phyloP scores from a whole-genome alignment of 2,113 vertebrate genomes.

The Hyperopisus bebe region DNA sequence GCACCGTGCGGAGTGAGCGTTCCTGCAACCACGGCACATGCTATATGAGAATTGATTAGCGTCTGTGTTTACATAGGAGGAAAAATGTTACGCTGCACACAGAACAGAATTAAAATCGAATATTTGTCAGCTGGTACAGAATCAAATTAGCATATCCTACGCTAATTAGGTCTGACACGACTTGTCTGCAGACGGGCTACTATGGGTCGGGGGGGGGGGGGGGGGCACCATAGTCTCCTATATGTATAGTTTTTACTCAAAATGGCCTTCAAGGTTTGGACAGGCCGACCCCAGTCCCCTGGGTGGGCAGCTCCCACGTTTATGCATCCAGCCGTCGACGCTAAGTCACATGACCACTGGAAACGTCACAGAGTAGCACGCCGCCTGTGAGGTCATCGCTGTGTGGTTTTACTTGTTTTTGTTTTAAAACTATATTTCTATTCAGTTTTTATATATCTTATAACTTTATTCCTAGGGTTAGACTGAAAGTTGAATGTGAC shows the following conservation, averaged over 20 bases:
- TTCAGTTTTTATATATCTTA: background rate
- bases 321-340: background rate
- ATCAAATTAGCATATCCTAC: constrained; percentile 44
- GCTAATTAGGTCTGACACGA: constrained; percentile 39
- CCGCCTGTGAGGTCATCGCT: background rate
- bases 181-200: constrained; percentile 39
- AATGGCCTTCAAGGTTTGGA: background rate
- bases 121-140: constrained; percentile 37
- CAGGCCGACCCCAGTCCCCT: background rate
- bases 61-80: constrained; percentile 34
- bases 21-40: constrained; percentile 12
- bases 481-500: background rate
- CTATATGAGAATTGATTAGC: constrained; percentile 36
- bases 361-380: background rate
- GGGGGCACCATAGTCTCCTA: background rate
- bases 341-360: background rate
- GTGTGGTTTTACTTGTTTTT: background rate
- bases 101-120: constrained; percentile 45
- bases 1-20: too few species aligned
- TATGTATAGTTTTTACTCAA: background rate
- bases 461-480: background rate
- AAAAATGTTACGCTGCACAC: constrained; percentile 38
- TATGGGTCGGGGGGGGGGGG: background rate
- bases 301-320: background rate
- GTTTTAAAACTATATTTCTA: background rate